These are phyloP conservation scores for Helicoverpa assulta DNA, from an alignment of 2,888 invertebrate genomes.

Conservation along the genomic window DNA sequence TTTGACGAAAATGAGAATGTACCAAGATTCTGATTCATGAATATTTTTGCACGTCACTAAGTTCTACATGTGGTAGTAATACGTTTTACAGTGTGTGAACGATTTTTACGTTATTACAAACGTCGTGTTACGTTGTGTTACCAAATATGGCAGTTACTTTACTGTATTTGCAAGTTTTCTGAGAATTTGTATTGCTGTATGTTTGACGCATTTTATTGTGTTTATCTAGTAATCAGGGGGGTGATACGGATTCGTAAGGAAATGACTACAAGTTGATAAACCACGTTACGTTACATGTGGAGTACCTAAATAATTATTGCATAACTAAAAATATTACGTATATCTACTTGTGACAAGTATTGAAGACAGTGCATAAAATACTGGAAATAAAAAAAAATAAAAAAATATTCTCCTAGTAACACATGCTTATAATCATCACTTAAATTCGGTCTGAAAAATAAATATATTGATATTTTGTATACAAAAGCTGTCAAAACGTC, in stretches of 20 bases:
- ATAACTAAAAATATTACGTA: too few species aligned
- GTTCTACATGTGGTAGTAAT: conserved; percentile 19
- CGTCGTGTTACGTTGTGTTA: conserved; percentile 29
- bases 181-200: conserved; percentile 26
- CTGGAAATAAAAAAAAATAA: too few species aligned
- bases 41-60: conserved; percentile 24
- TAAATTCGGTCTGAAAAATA: too few species aligned
- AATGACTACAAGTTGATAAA: not conserved
- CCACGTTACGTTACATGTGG: not conserved
- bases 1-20: conserved; percentile 22
- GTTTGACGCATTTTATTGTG: conserved; percentile 17
- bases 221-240: conserved; percentile 6
- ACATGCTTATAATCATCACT: too few species aligned
- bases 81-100: conserved; percentile 26
- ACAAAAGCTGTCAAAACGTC: too few species aligned
- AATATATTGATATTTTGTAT: too few species aligned
- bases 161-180: conserved; percentile 19
- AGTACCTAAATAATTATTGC: too few species aligned
- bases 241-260: not conserved
- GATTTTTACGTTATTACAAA: conserved; percentile 9
- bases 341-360: too few species aligned
- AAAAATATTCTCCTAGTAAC: too few species aligned
- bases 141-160: conserved; percentile 31
- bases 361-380: too few species aligned
- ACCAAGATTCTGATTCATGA: conserved; percentile 39